Percentiles rank a stretch among this genome's conserved stretches.
phyloP scores from a whole-genome alignment of 2,113 vertebrate genomes.

The Emberiza fucata region DNA sequence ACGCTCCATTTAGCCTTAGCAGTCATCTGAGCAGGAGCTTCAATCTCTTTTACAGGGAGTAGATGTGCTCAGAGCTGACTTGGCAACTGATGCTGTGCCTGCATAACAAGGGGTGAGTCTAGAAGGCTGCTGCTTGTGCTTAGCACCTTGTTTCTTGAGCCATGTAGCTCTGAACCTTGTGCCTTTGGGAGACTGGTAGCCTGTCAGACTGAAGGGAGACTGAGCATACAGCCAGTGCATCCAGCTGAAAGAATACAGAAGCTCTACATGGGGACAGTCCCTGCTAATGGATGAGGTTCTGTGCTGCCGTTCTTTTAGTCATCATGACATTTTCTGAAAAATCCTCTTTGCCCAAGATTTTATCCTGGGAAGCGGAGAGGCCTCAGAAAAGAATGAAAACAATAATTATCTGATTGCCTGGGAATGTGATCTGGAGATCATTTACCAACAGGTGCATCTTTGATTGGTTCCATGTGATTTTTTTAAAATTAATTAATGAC shows the following conservation, averaged over 20 bases:
- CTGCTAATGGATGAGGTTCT: neutral
- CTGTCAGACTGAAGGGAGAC: neutral
- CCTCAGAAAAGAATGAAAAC: no score
- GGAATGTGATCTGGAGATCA: no score
- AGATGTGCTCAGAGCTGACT: neutral
- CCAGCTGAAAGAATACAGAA: neutral
- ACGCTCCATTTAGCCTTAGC: neutral
- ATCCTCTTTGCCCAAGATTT: no score
- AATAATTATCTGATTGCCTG: no score
- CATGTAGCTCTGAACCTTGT: neutral
- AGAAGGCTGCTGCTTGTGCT: neutral
- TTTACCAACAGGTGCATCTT: no score
- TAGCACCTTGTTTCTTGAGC: neutral
- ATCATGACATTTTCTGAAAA: no score
- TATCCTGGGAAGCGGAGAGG: no score
- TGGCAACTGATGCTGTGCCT: neutral
- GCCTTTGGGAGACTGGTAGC: neutral
- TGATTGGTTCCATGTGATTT: no score
- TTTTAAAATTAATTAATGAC: no score
- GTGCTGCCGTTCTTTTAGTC: neutral
- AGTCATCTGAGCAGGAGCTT: neutral
- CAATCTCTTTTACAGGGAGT: neutral
- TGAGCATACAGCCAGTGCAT: neutral
- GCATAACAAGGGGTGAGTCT: accelerated
- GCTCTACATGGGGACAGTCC: neutral